Evolutionary conservation across 2,888 invertebrate species (phyloP), one percentile per base, ranked within the genome.

Genomic region (Leistus spinibarbis): DNA sequence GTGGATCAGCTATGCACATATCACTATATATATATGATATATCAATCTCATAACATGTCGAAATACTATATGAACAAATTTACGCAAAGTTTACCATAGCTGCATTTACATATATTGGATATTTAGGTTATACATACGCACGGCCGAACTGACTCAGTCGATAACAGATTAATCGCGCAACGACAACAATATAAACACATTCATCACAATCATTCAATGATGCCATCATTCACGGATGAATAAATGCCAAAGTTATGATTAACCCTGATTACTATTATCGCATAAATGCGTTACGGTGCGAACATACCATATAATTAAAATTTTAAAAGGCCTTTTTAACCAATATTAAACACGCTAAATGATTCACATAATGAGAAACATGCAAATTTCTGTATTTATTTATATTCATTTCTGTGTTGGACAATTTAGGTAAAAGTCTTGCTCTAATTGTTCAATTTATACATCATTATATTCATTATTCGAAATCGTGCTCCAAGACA

Each of bases 91-190:
- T 57, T 23, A 40, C 40, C 13, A 40, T 40, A 40, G 40, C 10
- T 40, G 40, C 40, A 40, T 40, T 40, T 40, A 13, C 40, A 40
- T 40, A 40, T 5, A 40, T 40, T 13, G 40, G 40, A 40, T 40
- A 57, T 69, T 24, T 57, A 5, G 40, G 3, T 40, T 7, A 13
- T 40, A n/a, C n/a, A 40, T 40, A 40, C 40, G 40, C 40, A 40
- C 40, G 40, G 40, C 7, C 40, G 40, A 7, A 40, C 40, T 7
- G 40, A 57, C 40, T 60, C 56, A 22, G 20, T 10, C 63, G 70
- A 70, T 70, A 62, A 62, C 62, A 69, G 69, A 70, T 70, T 62
- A 70, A 70, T 70, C 70, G 70, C 23, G 69, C 24, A 66, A 24
- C 62, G 23, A 63, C 63, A 22, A 22, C 19, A 63, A n/a, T 53